A percentile compares a stretch with the other conserved stretches of the same genome.
phyloP scores from a whole-genome alignment of 2,113 vertebrate species.

The Apodemus speciosus region DNA sequence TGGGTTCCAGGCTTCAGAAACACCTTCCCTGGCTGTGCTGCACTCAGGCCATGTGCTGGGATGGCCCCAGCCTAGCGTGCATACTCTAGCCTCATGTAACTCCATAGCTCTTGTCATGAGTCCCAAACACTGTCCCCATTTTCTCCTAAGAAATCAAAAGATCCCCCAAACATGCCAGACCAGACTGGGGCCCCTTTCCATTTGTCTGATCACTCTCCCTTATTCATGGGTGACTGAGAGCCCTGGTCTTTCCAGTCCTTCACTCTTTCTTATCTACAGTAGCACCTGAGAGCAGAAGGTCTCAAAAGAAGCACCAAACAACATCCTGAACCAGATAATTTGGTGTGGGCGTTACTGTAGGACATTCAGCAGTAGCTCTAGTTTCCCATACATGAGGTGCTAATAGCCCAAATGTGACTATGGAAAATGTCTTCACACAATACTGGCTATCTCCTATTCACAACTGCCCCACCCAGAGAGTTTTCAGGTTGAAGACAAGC shows the following conservation, averaged over 20 bases:
- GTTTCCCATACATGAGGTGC: not conserved
- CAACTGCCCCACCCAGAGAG: not conserved
- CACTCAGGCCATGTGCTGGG: not conserved
- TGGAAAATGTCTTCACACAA: not conserved
- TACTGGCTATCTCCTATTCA: not conserved
- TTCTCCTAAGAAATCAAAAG: not conserved
- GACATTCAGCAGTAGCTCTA: not conserved
- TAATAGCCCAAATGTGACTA: not conserved
- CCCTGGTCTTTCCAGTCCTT: not conserved
- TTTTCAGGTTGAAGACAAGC: not conserved
- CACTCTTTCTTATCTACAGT: not conserved
- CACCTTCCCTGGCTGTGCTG: not conserved
- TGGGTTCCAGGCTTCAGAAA: not conserved
- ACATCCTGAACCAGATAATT: not conserved
- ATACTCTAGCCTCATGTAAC: not conserved
- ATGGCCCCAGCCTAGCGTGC: not conserved
- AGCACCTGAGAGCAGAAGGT: not conserved
- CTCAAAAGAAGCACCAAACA: not conserved
- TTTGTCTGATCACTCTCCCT: not conserved
- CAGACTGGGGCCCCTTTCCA: not conserved
- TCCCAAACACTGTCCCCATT: not conserved
- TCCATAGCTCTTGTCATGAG: not conserved
- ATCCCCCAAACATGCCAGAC: not conserved
- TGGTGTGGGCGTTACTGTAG: not conserved
- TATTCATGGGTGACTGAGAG: not conserved